phyloP scores from a whole-genome alignment of 2,113 vertebrate genomes.

The Narcine bancroftii region DNA sequence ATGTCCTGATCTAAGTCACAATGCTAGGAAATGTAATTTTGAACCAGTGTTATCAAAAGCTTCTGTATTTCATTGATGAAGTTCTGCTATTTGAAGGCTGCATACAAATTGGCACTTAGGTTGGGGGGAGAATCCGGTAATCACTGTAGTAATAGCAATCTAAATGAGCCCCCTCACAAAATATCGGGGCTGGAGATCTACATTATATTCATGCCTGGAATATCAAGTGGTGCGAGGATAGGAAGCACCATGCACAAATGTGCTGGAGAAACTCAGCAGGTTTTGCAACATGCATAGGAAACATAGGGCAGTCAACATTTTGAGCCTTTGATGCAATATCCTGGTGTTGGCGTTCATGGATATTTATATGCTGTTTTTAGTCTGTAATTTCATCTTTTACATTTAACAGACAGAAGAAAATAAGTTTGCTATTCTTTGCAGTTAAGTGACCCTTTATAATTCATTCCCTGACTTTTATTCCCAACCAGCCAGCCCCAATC shows the following conservation, averaged over 20 bases:
- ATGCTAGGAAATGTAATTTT: neutral
- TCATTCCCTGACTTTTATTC: neutral
- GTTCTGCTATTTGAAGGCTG: neutral
- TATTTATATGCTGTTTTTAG: neutral
- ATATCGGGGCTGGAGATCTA: neutral
- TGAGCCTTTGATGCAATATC: neutral
- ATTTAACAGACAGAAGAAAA: neutral
- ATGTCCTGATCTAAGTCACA: neutral
- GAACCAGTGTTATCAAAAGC: neutral
- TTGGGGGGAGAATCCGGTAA: neutral
- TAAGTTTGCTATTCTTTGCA: neutral
- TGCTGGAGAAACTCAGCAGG: no score
- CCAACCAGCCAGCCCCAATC: no score
- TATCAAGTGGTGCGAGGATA: neutral
- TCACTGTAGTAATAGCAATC: conserved; percentile 12
- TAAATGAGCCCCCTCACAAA: neutral
- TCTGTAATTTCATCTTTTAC: neutral
- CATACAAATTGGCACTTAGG: neutral
- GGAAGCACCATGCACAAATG: no score
- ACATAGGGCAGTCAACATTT: no score
- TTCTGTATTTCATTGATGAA: neutral
- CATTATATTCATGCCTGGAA: neutral
- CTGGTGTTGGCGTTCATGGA: neutral
- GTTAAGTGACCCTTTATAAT: neutral
- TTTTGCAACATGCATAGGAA: no score